Evolutionary conservation across 2,888 invertebrate genomes (phyloP).

Genomic region (Drosophila parthenogenetica): DNA sequence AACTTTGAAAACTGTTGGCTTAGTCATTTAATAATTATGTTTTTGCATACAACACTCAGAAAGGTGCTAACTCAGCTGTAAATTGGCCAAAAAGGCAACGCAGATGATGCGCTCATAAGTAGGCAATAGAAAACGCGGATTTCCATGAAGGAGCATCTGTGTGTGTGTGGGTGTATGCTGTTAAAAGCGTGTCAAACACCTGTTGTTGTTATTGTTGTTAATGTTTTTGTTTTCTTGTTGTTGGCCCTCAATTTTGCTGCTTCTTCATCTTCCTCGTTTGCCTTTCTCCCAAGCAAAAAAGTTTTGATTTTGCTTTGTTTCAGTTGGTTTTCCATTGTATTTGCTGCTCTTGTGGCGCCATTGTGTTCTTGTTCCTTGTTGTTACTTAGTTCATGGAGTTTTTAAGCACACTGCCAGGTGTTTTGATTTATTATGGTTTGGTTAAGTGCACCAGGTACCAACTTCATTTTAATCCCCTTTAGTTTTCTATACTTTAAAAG

Average conservation of each 20-base stretch:
- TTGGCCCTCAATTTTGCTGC: constrained; percentile 12
- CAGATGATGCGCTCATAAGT: constrained; percentile 47
- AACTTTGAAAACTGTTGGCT: no score
- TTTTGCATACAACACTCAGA: no score
- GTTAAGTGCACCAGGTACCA: constrained; percentile 70
- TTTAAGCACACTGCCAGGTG: constrained; percentile 65
- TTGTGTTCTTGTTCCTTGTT: constrained; percentile 35
- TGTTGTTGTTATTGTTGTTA: constrained; percentile 51
- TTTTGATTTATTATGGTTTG: constrained; percentile 78
- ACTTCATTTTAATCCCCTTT: constrained; percentile 71
- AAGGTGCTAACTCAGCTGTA: not conserved
- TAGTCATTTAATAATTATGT: no score
- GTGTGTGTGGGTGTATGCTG: constrained; percentile 9
- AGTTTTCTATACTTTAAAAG: constrained; percentile 33
- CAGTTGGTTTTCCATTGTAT: constrained; percentile 33
- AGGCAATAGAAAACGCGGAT: constrained; percentile 44
- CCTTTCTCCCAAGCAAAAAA: constrained; percentile 44
- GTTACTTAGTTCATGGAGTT: constrained; percentile 14
- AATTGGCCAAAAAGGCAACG: constrained; percentile 7
- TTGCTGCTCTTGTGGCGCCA: constrained; percentile 30
- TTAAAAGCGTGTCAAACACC: constrained; percentile 64
- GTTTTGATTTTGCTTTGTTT: constrained; percentile 59
- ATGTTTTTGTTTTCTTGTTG: constrained; percentile 17
- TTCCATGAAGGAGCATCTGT: constrained; percentile 5
- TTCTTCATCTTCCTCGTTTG: constrained; percentile 25